Percentiles rank a stretch among this genome's conserved stretches.
Conservation (phyloP, 2,797 vertebrate genomes). For the Melanotaenia nigrans region DNA sequence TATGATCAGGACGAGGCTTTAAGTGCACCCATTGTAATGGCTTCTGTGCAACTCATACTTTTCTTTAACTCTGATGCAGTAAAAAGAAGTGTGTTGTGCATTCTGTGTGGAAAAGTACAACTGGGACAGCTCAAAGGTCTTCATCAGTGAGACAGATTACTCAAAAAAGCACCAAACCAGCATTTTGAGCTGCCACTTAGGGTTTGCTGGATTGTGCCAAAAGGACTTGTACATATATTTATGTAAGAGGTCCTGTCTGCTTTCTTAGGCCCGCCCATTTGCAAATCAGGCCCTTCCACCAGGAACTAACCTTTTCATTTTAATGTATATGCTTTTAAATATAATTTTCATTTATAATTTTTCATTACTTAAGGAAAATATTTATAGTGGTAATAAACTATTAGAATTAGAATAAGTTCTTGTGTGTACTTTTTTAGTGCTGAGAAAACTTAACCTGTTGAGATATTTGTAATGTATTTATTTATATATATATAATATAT, state of each 20-base stretch:
- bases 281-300: too few species aligned
- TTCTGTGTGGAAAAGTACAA: slow-evolving; percentile 23
- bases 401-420: too few species aligned
- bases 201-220: slow-evolving; percentile 7
- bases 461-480: too few species aligned
- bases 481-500: too few species aligned
- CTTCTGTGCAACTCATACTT: slow-evolving; percentile 28
- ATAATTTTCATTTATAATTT: too few species aligned
- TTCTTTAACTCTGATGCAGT: slow-evolving; percentile 19
- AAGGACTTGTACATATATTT: not conserved
- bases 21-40: slow-evolving; percentile 35
- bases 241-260: not conserved
- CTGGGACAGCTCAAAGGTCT: not conserved
- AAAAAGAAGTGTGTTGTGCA: slow-evolving; percentile 27
- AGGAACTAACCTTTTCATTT: too few species aligned
- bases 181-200: slow-evolving; percentile 11
- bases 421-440: too few species aligned
- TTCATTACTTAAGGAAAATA: too few species aligned
- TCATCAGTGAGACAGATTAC: not conserved
- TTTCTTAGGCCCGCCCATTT: not conserved
- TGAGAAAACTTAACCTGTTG: too few species aligned
- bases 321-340: too few species aligned
- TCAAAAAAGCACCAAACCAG: slow-evolving; percentile 4
- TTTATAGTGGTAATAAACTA: too few species aligned
- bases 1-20: slow-evolving; percentile 49